Base-by-base conservation (phyloP, 1,140 invertebrate species). In the Drosophila auraria region DNA sequence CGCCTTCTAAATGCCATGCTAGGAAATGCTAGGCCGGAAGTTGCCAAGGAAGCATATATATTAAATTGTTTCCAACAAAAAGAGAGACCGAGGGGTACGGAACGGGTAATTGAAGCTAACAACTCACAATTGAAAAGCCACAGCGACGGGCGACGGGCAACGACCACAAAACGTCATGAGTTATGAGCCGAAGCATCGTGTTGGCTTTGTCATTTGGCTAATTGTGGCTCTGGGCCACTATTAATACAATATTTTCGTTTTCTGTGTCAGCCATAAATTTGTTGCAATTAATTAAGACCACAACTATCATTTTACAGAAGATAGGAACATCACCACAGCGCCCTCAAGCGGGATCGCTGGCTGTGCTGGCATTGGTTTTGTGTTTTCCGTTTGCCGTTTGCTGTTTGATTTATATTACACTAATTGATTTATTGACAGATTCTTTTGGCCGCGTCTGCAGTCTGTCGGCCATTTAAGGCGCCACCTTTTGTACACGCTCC, bases 401-500 rank as follows among this genome's bases (percentile, higher is more conserved):
- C 8, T 40, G 27, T 68, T 87, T 87, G 73, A 87, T 87, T 87
- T 87, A 87, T 87, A 63, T 89, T 79, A 69, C 84, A 84, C 66
- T 87, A 87, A 87, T 87, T 87, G 84, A 87, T 87, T 87, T 87
- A 87, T 87, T 87, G 86, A 87, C 84, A 82, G 84, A 89, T 87
- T 87, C 78, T 79, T 62, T 68, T 83, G 83, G 72, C 83, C 81
- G 27, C 80, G 68, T 87, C 72, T 78, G 77, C 77, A 84, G 83
- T 83, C 80, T 89, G 84, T 78, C 78, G 81, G 53, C 81, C 84
- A 84, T 87, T 84, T 87, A 87, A 63, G 84, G 86, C 69, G 61
- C 60, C 78, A 78, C 75, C 57, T 79, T 78, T 71, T 77, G 62
- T 73, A 63, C 82, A 66, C 84, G 78, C 78, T 83, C 84, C 84